Conservation (phyloP, 2,888 invertebrate genomes). For the Carpatolechia fugitivella region DNA sequence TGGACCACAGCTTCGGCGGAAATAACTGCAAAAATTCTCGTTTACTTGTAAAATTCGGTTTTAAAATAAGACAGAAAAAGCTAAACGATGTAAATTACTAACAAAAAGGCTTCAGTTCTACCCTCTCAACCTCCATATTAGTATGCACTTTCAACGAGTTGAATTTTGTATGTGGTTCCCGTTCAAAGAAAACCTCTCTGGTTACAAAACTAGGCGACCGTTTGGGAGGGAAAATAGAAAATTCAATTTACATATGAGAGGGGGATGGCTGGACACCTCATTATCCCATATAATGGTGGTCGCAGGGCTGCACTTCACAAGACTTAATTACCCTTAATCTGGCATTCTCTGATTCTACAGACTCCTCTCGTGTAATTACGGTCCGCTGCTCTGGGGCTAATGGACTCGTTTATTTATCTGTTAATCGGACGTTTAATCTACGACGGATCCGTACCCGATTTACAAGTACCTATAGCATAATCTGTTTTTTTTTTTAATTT, state of each 20-base stretch:
- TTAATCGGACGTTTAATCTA: conserved; percentile 41
- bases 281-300: conserved; percentile 71
- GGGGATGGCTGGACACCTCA: conserved; percentile 70
- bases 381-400: conserved; percentile 62
- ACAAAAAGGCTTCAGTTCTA: neutral
- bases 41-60: too few species aligned
- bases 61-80: neutral
- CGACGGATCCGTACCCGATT: neutral
- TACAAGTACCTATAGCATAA: too few species aligned
- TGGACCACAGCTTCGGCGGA: too few species aligned
- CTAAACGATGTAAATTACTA: neutral
- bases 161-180: conserved; percentile 11
- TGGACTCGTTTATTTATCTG: conserved; percentile 67
- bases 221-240: conserved; percentile 51
- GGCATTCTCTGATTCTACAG: conserved; percentile 66
- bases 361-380: conserved; percentile 65
- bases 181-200: conserved; percentile 13
- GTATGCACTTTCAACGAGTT: conserved; percentile 11
- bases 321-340: conserved; percentile 75
- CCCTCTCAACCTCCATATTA: neutral
- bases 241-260: conserved; percentile 73
- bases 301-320: conserved; percentile 61
- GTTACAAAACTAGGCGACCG: conserved; percentile 41
- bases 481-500: too few species aligned
- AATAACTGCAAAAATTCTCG: too few species aligned